A percentile compares a stretch with the other conserved stretches of the same genome.
These are phyloP conservation scores for Pelusios castaneus DNA, from an alignment of 2,113 vertebrate genomes.

Conservation along the genomic window DNA sequence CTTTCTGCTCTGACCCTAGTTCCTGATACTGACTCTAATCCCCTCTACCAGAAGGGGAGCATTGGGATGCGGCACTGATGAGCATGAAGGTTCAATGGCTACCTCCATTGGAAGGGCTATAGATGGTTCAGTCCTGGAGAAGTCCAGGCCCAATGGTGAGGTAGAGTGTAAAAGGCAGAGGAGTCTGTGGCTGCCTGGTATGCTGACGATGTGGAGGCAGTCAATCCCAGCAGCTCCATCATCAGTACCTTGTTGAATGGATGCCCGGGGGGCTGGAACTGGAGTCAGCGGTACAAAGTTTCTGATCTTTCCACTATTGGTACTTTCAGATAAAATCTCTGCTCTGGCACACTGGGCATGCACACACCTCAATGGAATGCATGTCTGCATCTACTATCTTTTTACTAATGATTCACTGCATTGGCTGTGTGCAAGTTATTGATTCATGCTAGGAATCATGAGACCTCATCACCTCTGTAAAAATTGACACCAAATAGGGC, in stretches of 20 bases:
- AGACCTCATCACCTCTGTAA: background rate
- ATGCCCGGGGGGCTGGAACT: background rate
- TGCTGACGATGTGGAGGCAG: background rate
- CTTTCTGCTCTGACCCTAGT: background rate
- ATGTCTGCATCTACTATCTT: background rate
- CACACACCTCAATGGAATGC: background rate
- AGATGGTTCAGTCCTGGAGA: background rate
- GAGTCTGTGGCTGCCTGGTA: background rate
- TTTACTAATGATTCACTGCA: background rate
- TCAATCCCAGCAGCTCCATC: background rate
- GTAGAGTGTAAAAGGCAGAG: background rate
- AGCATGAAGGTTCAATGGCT: background rate
- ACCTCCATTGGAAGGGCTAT: background rate
- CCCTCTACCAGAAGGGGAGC: background rate
- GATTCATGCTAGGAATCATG: constrained; percentile 1
- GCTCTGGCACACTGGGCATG: background rate
- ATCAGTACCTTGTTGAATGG: background rate
- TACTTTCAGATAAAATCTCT: background rate
- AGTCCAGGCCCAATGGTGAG: background rate
- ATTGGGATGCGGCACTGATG: background rate
- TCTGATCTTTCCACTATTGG: background rate
- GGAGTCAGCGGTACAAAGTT: too few relatives aligned
- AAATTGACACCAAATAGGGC: background rate
- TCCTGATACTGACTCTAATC: background rate
- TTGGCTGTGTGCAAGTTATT: background rate